Base-by-base conservation (phyloP, 1,140 invertebrate genomes). In the Acromyrmex charruanus region DNA sequence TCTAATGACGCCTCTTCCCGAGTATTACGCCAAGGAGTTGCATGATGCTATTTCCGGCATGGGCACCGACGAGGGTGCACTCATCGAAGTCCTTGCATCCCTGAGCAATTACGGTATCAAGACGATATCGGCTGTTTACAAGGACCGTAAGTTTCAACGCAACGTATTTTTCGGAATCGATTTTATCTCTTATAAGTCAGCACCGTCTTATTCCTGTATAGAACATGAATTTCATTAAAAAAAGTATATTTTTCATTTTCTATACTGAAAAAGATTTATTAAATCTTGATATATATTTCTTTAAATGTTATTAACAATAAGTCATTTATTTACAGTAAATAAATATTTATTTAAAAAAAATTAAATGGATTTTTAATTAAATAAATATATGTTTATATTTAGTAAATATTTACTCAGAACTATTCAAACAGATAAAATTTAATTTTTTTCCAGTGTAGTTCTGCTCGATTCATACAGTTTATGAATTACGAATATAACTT, bases 1-100 rank as follows among this genome's bases (percentile, higher is more conserved):
- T 0, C 93, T 99, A 75, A 97, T 99, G 97, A 98, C 97, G 14
- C 98, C 98, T 0, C 96, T 99, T 55, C 97, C 97, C 12, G 97
- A 98, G 90, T 99, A 97, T 94, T 98, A 99, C 93, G 99, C 98
- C 51, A 97, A 97, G 92, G 97, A 98, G 94, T 94, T 99, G 58
- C 97, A 99, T 93, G 97, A 98, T 86, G 98, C 99, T 55, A 97
- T 99, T 80, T 95, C 97, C 69, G 98, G 98, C 2, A 85, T 98
- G 72, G 98, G 98, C 21, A 98, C 98, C 53, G 98, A 98, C 89
- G 99, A 99, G 94, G 97, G 98, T 90, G 97, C 98, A 65, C 97
- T 99, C 88, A 97, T 99, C 85, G 99, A 99, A 94, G 98, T 99
- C 86, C 96, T 99, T 10, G 98, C 98, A 94, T 98, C 98, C 0